Evolutionary conservation across 2,113 vertebrate species (phyloP), one percentile per base, ranked within the genome.

Genomic region (Emydura subglobosa): DNA sequence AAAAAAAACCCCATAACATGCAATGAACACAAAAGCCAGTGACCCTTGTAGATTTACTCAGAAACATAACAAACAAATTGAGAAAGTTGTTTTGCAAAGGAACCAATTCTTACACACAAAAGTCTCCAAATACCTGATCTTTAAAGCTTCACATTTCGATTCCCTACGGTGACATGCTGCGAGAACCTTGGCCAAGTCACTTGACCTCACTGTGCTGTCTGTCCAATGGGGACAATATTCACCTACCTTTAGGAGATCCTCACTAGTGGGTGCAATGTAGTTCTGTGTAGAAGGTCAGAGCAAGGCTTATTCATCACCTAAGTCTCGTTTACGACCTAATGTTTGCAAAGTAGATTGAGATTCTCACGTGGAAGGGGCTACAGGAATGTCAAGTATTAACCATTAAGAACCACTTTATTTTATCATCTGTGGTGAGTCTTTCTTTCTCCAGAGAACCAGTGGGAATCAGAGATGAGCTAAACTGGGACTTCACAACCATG

Each of bases 1-100:
- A 96, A 90, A 95, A 5, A 92, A 93, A 89, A 47, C 4, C 47
- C 4, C 85, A 97, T 79, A 89, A 49, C 11, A 87, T 82, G 95
- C 81, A 91, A 89, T 59, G 12, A 96, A 94, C 94, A 94, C 87
- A 85, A 95, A 94, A 93, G 89, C 79, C 91, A 97, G 49, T 92
- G 74, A 90, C 65, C 78, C 0, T 19, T 50, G 34, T 86, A 96
- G 24, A 83, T 42, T 74, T 49, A 93, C 25, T 12, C 88, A 57
- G 89, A 90, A 95, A 89, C 13, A 65, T 50, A 95, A 0, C 49
- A 19, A 42, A 76, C 21, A 21, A 25, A 44, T 76, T 76, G 24
- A 42, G 39, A 76, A 39, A 42, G 22, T 76, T 25, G 10, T 44
- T 44, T 5, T 24, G 4, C 39, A 76, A 42, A 44, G 22, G 39